Base-by-base conservation (phyloP, 37 sponge, comb jelly and placozoan genomes). In the Hexactinellida sp. region DNA sequence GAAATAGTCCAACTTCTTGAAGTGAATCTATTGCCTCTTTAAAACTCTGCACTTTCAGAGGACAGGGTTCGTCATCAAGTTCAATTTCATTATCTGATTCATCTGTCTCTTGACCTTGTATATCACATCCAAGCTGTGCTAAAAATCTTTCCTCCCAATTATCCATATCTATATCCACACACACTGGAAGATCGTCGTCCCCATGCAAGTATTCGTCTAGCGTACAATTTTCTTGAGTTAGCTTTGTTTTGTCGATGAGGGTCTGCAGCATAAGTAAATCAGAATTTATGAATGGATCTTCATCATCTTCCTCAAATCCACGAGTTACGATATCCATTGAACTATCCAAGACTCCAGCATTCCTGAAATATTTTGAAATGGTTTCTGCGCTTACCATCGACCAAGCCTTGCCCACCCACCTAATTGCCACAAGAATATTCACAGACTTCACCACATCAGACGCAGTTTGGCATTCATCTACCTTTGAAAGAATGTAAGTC, bases 351-450 rank as follows among this genome's bases (percentile, higher is more conserved):
- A 89, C 37, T 35, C 90, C 90, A 85, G 84, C 84, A 32, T 85
- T 87, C 37, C 71, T 83, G 37, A 90, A 92, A 37, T 88, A 92
- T 39, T 92, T 89, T 9, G 24, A 37, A 35, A 92, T 92, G 36
- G 89, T 90, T 36, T 85, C 84, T 47, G 52, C 16, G 9, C 52
- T 47, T 47, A 93, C 91, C 19, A 19, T 21, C 30, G 21, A 52
- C 93, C 93, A 91, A 55, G 88, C 93, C 51, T 85, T 54, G 7
- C 86, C 85, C 0, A 88, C 85, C 90, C 91, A 89, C 54, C 91
- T 83, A 24, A 91, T 36, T 38, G 88, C 91, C 51, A 54, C 55
- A 36, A 93, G 83, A 3, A 93, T 85, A 86, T 84, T 88, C 1
- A 93, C 86, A 37, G 88, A 88, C 85, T 89, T 89, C 7, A 84